A percentile compares a stretch with the other conserved stretches of the same genome.
phyloP scores from a whole-genome alignment of 2,888 invertebrate species.

The Kuschelorhynchus macadamiae region DNA sequence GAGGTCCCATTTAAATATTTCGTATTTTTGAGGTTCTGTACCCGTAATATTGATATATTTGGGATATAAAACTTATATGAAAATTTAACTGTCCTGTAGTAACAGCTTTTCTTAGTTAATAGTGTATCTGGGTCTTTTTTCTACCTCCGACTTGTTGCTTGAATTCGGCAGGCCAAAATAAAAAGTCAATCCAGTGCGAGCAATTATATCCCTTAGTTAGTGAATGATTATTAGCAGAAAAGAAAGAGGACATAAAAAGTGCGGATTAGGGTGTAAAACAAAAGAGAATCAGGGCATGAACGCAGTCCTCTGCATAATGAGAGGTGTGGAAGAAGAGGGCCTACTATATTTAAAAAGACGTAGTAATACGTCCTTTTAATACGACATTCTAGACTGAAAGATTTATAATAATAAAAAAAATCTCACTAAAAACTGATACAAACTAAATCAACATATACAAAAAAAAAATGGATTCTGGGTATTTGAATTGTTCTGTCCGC shows the following conservation, averaged over 20 bases:
- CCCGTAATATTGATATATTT: too few species aligned
- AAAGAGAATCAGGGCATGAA: constrained; percentile 42
- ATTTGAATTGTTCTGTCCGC: too few species aligned
- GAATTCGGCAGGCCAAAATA: background rate
- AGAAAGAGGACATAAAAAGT: constrained; percentile 32
- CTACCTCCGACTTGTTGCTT: constrained; percentile 1
- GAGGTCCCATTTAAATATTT: too few species aligned
- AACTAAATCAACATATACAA: too few species aligned
- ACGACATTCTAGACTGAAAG: too few species aligned
- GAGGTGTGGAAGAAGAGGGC: constrained; percentile 22
- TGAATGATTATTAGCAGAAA: constrained; percentile 38
- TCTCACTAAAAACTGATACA: too few species aligned
- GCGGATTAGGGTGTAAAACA: constrained; percentile 44
- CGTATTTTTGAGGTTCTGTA: too few species aligned
- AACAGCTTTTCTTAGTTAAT: too few species aligned
- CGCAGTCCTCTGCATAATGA: constrained; percentile 43
- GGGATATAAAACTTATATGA: too few species aligned
- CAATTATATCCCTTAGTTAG: constrained; percentile 29
- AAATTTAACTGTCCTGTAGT: too few species aligned
- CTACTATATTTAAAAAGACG: constrained; percentile 23
- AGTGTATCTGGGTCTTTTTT: too few species aligned
- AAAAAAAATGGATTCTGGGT: too few species aligned
- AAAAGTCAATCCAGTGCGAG: constrained; percentile 1
- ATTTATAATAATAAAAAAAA: background rate
- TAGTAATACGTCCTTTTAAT: background rate